Evolutionary conservation across 2,888 invertebrate genomes (phyloP).

Genomic region (Eilema depressum): DNA sequence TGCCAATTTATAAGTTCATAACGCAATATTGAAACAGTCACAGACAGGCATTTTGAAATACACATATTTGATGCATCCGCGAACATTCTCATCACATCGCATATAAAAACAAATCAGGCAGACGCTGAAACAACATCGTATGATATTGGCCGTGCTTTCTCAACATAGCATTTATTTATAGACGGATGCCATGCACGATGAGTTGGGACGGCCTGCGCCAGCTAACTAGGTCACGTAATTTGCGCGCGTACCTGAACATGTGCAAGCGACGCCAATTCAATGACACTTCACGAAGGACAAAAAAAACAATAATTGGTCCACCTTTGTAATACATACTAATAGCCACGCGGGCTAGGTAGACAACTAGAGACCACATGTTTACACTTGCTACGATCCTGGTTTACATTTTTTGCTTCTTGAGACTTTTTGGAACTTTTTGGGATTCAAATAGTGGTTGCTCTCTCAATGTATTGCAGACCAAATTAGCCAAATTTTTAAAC

Average conservation of each 20-base stretch:
- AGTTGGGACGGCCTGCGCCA: slow-evolving; percentile 64
- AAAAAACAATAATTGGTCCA: slow-evolving; percentile 28
- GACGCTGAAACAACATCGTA: slow-evolving; percentile 39
- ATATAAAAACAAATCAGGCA: slow-evolving; percentile 26
- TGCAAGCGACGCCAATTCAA: slow-evolving; percentile 59
- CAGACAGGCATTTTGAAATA: neutral
- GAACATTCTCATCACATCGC: neutral
- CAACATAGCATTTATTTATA: slow-evolving; percentile 76
- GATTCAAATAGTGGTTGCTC: neutral
- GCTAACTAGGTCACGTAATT: slow-evolving; percentile 81
- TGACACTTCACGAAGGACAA: slow-evolving; percentile 63
- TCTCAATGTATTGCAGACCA: too few relatives aligned
- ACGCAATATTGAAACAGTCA: neutral
- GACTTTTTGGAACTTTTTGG: too few relatives aligned
- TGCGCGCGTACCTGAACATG: slow-evolving; percentile 63
- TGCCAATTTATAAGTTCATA: neutral
- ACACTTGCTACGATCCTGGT: neutral
- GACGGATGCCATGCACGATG: slow-evolving; percentile 68
- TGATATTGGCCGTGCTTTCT: slow-evolving; percentile 66
- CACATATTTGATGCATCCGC: slow-evolving; percentile 3
- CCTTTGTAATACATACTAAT: neutral
- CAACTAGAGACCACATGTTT: too few relatives aligned
- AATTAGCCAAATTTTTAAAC: neutral
- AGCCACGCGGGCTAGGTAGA: neutral
- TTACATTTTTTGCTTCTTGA: neutral